Conservation (phyloP, 2,113 vertebrate species). For the Oriolus oriolus region DNA sequence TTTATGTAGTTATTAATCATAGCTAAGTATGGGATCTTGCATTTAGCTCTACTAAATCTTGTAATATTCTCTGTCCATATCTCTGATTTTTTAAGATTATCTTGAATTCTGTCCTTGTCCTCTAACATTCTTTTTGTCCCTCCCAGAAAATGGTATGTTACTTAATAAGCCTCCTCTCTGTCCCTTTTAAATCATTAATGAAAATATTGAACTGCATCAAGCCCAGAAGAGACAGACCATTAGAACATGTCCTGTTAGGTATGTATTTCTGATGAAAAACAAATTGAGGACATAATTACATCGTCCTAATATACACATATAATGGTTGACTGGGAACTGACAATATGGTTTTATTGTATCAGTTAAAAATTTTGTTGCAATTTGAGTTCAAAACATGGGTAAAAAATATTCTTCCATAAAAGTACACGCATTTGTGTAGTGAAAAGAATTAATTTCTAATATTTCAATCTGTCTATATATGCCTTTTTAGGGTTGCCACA, state of each 20-base stretch:
- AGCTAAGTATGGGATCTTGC: neutral
- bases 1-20: neutral
- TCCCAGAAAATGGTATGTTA: neutral
- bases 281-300: neutral
- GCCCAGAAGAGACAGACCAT: neutral
- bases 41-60: neutral
- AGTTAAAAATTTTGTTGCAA: neutral
- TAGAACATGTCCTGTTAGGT: neutral
- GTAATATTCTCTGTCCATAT: neutral
- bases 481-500: neutral
- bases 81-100: neutral
- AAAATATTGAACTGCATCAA: neutral
- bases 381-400: neutral
- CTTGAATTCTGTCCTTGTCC: neutral
- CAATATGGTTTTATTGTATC: neutral
- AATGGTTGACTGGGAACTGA: neutral
- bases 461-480: neutral
- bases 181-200: neutral
- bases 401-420: neutral
- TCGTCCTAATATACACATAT: neutral
- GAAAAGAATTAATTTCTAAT: neutral
- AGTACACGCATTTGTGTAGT: rapidly evolving
- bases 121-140: neutral
- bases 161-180: neutral
- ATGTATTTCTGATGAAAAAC: neutral